Evolutionary conservation across 1,140 invertebrate species (phyloP).

Genomic region (Megalopta genalis): DNA sequence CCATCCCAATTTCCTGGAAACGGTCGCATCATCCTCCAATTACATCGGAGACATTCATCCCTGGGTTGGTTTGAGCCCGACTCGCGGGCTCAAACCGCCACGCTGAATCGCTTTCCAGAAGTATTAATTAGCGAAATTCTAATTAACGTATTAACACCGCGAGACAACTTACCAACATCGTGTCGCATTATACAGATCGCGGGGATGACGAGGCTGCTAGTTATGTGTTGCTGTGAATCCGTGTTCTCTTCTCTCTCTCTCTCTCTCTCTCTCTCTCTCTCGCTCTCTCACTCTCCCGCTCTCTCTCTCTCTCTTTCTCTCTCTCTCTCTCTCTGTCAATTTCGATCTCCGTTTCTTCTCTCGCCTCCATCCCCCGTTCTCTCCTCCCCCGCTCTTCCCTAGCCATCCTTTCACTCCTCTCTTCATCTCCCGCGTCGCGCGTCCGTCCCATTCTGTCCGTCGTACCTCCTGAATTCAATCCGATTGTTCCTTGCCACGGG

Average conservation of each 20-base stretch:
- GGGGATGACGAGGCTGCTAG: not conserved
- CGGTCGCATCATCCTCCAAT: not conserved
- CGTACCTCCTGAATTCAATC: not conserved
- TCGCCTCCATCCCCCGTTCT: no score
- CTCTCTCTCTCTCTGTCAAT: no score
- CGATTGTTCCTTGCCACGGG: slow-evolving; percentile 4
- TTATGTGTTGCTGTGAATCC: not conserved
- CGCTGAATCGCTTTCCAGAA: slow-evolving; percentile 12
- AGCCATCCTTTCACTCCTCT: no score
- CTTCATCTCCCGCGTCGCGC: no score
- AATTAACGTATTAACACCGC: slow-evolving; percentile 36
- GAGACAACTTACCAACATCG: slow-evolving; percentile 13
- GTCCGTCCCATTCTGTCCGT: no score
- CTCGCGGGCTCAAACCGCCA: not conserved
- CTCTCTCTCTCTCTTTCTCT: no score
- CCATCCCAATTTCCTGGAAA: not conserved
- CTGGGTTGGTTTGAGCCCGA: not conserved
- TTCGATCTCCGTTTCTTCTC: no score
- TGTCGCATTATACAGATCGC: slow-evolving; percentile 9
- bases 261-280: not conserved
- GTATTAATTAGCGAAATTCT: slow-evolving; percentile 50
- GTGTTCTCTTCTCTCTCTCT: not conserved
- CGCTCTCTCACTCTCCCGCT: no score
- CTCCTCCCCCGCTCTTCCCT: no score
- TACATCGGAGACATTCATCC: slow-evolving; percentile 12